Base-by-base conservation (phyloP, 2,797 vertebrate species). In the Propithecus deckenii region DNA sequence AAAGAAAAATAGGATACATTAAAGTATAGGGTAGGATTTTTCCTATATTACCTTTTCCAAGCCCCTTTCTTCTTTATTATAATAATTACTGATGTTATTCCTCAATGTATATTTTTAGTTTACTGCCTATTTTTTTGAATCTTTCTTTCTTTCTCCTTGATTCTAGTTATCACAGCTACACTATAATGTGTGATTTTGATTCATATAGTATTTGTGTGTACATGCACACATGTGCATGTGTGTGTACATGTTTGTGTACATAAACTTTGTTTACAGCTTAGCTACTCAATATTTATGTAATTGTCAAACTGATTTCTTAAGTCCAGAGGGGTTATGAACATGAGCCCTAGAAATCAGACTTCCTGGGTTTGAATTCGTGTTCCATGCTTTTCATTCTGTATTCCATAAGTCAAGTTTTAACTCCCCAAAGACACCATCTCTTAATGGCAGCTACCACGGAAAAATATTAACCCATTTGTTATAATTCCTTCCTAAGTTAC, bases 1-100 rank as follows among this genome's bases (percentile, higher is more conserved):
- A 97, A 94, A 89, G 55, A 78, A 97, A 95, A 96, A 59, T 61
- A 91, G 93, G 69, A 50, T 81, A 23, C n/a, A 48, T 97, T 94
- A 91, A 87, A 96, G 79, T 32, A 28, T 23, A 92, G 76, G 28
- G n/a, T 50, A 48, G 50, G 75, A 71, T 84, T 81, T 86, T 86
- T 61, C 67, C 67, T 78, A 1, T 46, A 17, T 78, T 41, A 90
- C 65, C 63, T 86, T 75, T 89, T 32, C n/a, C 25, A 74, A 91
- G 65, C 65, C 41, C 63, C 63, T 89, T 92, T 91, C 86, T 71
- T 78, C 41, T 95, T 90, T 90, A 90, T 89, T 89, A 85, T 86
- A 46, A 94, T 94, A 87, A 92, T 96, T 78, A 92, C 30, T 63
- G 61, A 32, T 86, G 30, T 85, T 89, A 90, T 96, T 95, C 50